Base-by-base conservation (phyloP, 2,888 invertebrate species). In the Drosophila mimica region DNA sequence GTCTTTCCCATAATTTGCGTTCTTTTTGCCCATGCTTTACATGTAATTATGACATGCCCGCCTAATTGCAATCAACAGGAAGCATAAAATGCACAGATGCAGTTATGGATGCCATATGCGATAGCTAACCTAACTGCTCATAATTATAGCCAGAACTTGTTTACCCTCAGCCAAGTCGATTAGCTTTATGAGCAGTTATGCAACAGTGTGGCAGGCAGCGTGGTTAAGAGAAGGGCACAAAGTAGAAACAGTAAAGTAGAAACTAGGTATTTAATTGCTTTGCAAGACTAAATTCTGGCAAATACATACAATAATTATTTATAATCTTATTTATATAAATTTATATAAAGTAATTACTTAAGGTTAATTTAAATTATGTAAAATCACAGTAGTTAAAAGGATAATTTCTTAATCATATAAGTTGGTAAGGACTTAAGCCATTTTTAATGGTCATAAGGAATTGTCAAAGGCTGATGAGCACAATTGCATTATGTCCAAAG, bases 11-110 rank as follows among this genome's bases (percentile, higher is more conserved):
- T 67, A 46, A 67, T 70, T 81, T 79, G 63, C 52, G 61, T 73
- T 81, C 70, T 83, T 74, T 74, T 72, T 82, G 78, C 70, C 67
- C 68, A 53, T 74, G 73, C 74, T 74, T 25, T 15, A 46, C 15
- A 25, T 46, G 79, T 83, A 83, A 79, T 83, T 83, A 83, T 75
- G 83, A 83, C 79, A 75, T 81, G 79, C 38, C 59, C 64, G 79
- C 74, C 60, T 81, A 83, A 83, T 83, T 83, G 83, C 81, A 74
- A 62, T 75, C 74, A 75, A 79, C 83, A 81, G 83, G 83, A 83
- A 83, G 68, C 74, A 71, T 59, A 67, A 58, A 73, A 66, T 57
- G 74, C 64, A 67, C 48, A 67, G 63, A 54, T 76, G 71, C 82
- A 81, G 73, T 67, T 74, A 62, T 59, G 61, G 28, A 25, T 63